Percentiles rank a stretch among this genome's conserved stretches.
These are phyloP conservation scores for Piscicola geometra DNA, from an alignment of 2,888 invertebrate species.

Conservation along the genomic window DNA sequence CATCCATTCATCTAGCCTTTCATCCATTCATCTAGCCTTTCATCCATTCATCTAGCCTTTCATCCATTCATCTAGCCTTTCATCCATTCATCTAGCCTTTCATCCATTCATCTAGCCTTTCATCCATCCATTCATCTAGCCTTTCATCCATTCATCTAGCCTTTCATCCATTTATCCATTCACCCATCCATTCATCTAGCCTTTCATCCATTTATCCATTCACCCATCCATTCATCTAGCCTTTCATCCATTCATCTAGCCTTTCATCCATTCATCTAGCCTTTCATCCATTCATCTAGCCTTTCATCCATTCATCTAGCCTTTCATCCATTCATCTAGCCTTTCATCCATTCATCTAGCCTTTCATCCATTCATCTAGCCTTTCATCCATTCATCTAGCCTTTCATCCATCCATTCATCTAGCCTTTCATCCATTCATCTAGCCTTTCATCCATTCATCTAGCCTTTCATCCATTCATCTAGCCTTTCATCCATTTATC, in stretches of 20 bases:
- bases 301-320: neutral
- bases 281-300: neutral
- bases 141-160: neutral
- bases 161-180: slow-evolving; percentile 1
- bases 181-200: neutral
- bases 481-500: neutral
- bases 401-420: neutral
- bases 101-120: neutral
- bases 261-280: neutral
- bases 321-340: neutral
- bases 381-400: neutral
- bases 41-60: neutral
- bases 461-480: neutral
- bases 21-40: neutral
- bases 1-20: too few species aligned
- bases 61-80: neutral
- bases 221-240: neutral
- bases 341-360: neutral
- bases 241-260: slow-evolving; percentile 4
- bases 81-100: neutral
- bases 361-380: neutral
- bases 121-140: neutral
- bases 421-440: neutral
- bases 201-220: slow-evolving; percentile 12
- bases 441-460: neutral